These are phyloP conservation scores for Ernsta delagoae DNA, from an alignment of 2,888 invertebrate species.

Conservation along the genomic window DNA sequence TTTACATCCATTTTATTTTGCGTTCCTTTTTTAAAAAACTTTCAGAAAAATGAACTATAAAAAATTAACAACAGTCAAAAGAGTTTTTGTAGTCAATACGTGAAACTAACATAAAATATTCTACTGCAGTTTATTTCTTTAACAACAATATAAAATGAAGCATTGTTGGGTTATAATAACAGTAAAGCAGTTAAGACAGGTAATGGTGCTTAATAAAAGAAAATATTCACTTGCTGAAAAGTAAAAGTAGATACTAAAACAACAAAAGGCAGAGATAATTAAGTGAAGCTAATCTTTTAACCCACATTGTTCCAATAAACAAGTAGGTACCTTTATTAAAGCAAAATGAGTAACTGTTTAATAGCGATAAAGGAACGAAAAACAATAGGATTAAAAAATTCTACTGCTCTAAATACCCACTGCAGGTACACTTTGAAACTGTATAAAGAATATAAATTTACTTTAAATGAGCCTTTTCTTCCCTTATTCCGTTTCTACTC, in stretches of 20 bases:
- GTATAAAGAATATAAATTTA: too few species aligned
- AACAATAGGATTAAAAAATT: not conserved
- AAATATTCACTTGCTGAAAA: not conserved
- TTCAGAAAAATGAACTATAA: not conserved
- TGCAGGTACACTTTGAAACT: too few species aligned
- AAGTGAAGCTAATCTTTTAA: conserved; percentile 11
- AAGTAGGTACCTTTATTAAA: not conserved
- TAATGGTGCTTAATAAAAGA: not conserved
- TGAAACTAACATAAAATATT: not conserved
- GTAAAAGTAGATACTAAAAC: conserved; percentile 7
- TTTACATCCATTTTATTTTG: not conserved
- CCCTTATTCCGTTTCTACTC: too few species aligned
- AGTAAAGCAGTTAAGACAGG: not conserved
- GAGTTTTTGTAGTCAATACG: not conserved
- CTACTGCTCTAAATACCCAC: conserved; percentile 1
- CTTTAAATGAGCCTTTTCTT: too few species aligned
- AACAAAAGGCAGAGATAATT: conserved; percentile 2
- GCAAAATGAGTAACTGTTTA: conserved; percentile 10
- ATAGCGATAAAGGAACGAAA: conserved; percentile 9
- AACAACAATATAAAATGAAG: not conserved
- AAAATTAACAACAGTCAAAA: not conserved
- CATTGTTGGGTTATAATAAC: conserved; percentile 4
- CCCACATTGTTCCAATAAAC: conserved; percentile 7
- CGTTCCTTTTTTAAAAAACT: not conserved
- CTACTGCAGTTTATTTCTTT: not conserved